phyloP scores from a whole-genome alignment of 1,140 invertebrate species.

The Druon quercuslanigerum region DNA sequence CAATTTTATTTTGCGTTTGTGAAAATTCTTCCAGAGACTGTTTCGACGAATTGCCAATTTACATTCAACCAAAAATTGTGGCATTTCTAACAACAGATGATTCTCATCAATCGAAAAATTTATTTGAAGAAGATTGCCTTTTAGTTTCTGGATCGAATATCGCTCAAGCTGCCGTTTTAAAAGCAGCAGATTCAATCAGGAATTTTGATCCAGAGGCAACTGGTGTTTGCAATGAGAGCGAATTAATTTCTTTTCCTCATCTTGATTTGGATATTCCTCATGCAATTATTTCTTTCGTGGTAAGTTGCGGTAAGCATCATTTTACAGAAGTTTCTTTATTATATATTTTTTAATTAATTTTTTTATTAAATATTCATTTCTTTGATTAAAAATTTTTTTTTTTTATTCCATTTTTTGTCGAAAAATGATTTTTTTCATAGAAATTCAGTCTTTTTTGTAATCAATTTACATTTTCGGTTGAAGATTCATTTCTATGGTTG shows the following conservation, averaged over 20 bases:
- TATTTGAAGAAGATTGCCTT: slow-evolving; percentile 59
- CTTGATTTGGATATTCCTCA: slow-evolving; percentile 65
- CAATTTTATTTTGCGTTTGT: slow-evolving; percentile 67
- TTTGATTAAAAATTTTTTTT: too few species aligned
- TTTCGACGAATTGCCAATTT: slow-evolving; percentile 51
- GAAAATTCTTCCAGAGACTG: slow-evolving; percentile 59
- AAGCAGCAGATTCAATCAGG: slow-evolving; percentile 50
- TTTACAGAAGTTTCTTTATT: not conserved
- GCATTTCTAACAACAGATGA: slow-evolving; percentile 63
- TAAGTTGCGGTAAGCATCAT: slow-evolving; percentile 44
- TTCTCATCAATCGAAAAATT: slow-evolving; percentile 41
- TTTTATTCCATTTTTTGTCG: too few species aligned
- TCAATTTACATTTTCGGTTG: too few species aligned
- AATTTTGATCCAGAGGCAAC: slow-evolving; percentile 35
- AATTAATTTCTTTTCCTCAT: slow-evolving; percentile 49
- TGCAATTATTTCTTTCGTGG: slow-evolving; percentile 62
- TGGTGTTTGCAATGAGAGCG: slow-evolving; percentile 40
- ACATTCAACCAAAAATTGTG: slow-evolving; percentile 59
- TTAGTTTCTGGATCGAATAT: slow-evolving; percentile 66
- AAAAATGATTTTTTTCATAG: too few species aligned
- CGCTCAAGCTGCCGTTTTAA: slow-evolving; percentile 58
- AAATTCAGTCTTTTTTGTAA: too few species aligned
- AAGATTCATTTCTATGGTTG: too few species aligned
- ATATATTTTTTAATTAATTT: too few species aligned
- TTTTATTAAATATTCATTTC: too few species aligned